Conservation (phyloP, 2,888 invertebrate genomes). For the Caprella mutica region DNA sequence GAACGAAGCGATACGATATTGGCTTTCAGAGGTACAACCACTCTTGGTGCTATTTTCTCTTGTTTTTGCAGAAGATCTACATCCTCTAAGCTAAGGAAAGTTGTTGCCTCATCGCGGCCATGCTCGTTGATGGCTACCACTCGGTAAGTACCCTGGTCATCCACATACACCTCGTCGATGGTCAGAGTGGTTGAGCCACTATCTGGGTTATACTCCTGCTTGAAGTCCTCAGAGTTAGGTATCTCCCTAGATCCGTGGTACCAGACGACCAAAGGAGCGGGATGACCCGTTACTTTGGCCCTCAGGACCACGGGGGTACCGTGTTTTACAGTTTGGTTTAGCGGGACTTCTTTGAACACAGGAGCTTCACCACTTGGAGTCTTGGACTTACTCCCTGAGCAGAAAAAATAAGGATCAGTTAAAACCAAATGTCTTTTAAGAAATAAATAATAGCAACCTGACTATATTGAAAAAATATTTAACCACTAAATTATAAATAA, state of each 20-base stretch:
- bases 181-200: constrained; percentile 56
- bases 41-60: constrained; percentile 52
- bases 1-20: constrained; percentile 57
- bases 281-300: constrained; percentile 56
- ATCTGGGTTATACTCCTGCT: constrained; percentile 50
- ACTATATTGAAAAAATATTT: no score
- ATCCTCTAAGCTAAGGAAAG: constrained; percentile 27
- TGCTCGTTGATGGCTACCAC: constrained; percentile 70
- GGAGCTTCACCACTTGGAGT: constrained; percentile 29
- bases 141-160: constrained; percentile 75
- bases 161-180: constrained; percentile 79
- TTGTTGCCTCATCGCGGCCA: constrained; percentile 54
- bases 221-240: constrained; percentile 47
- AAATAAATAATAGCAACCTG: no score
- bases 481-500: no score
- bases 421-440: no score
- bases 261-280: constrained; percentile 61
- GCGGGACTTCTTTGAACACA: constrained; percentile 23
- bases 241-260: constrained; percentile 53
- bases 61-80: constrained; percentile 28
- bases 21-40: constrained; percentile 65
- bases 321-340: constrained; percentile 42
- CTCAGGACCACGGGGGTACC: constrained; percentile 52
- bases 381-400: constrained; percentile 24
- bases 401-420: no score